A percentile compares a stretch with the other conserved stretches of the same genome.
Evolutionary conservation across 2,888 invertebrate genomes (phyloP).

Genomic region (Eupithecia vulgata): DNA sequence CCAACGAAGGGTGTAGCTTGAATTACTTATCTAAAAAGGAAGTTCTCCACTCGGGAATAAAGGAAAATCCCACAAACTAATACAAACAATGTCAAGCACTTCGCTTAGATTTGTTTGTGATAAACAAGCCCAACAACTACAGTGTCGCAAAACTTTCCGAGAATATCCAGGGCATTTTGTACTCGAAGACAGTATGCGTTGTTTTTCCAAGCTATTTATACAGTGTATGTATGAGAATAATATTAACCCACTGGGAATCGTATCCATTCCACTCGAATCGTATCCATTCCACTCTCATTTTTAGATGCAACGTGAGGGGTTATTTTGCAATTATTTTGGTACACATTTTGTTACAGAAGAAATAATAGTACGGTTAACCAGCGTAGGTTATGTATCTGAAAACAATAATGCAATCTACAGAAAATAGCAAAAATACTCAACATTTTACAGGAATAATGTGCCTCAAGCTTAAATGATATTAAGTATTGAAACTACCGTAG

Average conservation of each 20-base stretch:
- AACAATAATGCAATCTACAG: too few relatives aligned
- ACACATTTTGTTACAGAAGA: neutral
- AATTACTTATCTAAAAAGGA: neutral
- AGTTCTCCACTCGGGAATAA: neutral
- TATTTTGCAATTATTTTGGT: neutral
- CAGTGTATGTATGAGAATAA: constrained; percentile 6
- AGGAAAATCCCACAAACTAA: neutral
- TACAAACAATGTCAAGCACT: neutral
- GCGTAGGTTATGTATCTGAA: too few relatives aligned
- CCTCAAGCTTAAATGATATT: too few relatives aligned
- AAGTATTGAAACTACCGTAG: too few relatives aligned
- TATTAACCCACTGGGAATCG: constrained; percentile 10
- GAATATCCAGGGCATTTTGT: constrained; percentile 12
- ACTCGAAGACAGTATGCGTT: constrained; percentile 18
- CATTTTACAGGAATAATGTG: too few relatives aligned
- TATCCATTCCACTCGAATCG: neutral
- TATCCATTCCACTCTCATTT: neutral
- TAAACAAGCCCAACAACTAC: constrained; percentile 7
- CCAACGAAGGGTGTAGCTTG: neutral
- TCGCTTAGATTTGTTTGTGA: neutral
- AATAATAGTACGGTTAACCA: too few relatives aligned
- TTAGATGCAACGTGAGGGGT: neutral
- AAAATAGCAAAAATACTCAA: too few relatives aligned
- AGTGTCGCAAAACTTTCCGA: constrained; percentile 32
- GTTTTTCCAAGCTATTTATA: constrained; percentile 36